A percentile compares a stretch with the other conserved stretches of the same genome.
phyloP scores from a whole-genome alignment of 1,140 invertebrate genomes.

The Lasaia peninsularis region DNA sequence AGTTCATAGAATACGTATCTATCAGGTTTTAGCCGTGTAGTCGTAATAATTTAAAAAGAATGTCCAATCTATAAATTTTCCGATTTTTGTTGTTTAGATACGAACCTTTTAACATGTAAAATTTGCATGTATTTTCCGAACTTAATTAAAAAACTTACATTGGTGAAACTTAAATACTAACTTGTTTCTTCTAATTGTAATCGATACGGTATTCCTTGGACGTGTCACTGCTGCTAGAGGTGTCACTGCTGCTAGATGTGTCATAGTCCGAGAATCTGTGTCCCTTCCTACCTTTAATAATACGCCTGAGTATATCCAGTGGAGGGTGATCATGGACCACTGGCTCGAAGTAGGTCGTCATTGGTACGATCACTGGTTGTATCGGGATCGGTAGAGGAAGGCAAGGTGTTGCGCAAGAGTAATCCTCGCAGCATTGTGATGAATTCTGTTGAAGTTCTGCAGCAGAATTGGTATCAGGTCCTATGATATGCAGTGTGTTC shows the following conservation, averaged over 20 bases:
- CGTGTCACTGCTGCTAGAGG: conserved; percentile 17
- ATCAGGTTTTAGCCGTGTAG: too few relatives aligned
- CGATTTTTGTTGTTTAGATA: too few relatives aligned
- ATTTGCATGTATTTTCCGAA: too few relatives aligned
- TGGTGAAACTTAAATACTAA: too few relatives aligned
- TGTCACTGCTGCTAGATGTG: conserved; percentile 20
- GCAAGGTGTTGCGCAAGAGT: conserved; percentile 24
- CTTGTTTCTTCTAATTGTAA: background rate
- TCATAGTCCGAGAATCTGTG: conserved; percentile 14
- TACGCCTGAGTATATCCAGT: conserved; percentile 31
- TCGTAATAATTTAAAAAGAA: too few relatives aligned
- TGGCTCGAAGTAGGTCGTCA: conserved; percentile 42
- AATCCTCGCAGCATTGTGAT: conserved; percentile 19
- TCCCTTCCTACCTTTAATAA: conserved; percentile 38
- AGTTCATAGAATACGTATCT: too few relatives aligned
- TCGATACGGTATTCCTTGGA: background rate
- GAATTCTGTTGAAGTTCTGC: background rate
- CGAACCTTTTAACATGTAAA: too few relatives aligned
- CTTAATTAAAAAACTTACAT: background rate
- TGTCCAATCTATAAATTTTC: too few relatives aligned
- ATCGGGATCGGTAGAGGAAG: conserved; percentile 22
- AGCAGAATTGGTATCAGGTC: background rate
- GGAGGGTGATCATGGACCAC: conserved; percentile 57
- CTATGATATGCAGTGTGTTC: background rate
- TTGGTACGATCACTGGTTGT: conserved; percentile 38